A percentile compares a stretch with the other conserved stretches of the same genome.
phyloP scores from a whole-genome alignment of 2,888 invertebrate genomes.

The Nomada hirtipes region DNA sequence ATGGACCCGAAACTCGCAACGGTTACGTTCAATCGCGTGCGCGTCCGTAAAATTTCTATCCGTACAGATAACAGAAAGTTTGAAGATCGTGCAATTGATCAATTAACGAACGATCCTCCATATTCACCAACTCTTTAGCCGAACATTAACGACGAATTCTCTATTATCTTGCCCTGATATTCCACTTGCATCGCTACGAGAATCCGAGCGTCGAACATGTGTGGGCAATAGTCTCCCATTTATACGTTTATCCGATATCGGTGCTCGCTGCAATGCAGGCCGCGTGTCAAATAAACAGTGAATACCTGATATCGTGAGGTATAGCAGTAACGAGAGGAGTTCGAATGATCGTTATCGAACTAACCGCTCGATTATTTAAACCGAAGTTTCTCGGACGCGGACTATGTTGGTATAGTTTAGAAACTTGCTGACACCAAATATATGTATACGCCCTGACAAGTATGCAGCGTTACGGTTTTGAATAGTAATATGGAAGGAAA shows the following conservation, averaged over 20 bases:
- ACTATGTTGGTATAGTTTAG: slow-evolving; percentile 42
- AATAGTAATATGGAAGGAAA: not conserved
- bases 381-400: slow-evolving; percentile 25
- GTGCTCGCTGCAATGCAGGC: slow-evolving; percentile 30
- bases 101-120: not conserved
- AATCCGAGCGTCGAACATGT: slow-evolving; percentile 22
- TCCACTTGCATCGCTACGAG: slow-evolving; percentile 7
- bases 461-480: not conserved
- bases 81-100: no score
- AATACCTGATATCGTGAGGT: slow-evolving; percentile 45
- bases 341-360: slow-evolving; percentile 51
- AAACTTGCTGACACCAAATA: slow-evolving; percentile 20
- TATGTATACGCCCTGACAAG: not conserved
- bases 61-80: no score
- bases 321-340: slow-evolving; percentile 58
- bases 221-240: slow-evolving; percentile 26
- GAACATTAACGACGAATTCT: not conserved
- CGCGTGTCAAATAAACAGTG: slow-evolving; percentile 53
- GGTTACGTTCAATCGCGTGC: slow-evolving; percentile 8
- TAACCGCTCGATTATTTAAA: slow-evolving; percentile 53
- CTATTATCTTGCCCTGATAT: slow-evolving; percentile 14
- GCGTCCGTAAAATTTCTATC: no score
- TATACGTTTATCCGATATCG: slow-evolving; percentile 52
- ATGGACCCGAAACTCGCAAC: slow-evolving; percentile 33
- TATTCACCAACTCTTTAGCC: not conserved